Evolutionary conservation across 2,888 invertebrate genomes (phyloP).

Genomic region (Allacma fusca): DNA sequence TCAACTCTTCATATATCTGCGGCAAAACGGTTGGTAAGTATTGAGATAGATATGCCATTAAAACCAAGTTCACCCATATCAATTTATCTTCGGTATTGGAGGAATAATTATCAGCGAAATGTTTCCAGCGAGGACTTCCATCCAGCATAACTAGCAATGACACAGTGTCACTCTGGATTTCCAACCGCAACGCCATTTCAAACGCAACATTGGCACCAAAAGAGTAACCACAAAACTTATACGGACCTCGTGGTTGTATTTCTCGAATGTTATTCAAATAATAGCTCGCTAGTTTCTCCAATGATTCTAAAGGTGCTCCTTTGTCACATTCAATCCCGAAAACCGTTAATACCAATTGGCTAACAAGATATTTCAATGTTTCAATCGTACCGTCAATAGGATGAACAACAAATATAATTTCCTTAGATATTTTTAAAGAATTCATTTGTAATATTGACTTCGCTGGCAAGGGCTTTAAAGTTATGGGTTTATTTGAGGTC

Average conservation of each 20-base stretch:
- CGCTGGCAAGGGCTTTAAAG: too few species aligned
- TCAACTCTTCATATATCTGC: too few species aligned
- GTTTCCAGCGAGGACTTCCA: background rate
- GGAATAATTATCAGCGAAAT: background rate
- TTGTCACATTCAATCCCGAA: conserved; percentile 87
- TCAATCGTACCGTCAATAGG: conserved; percentile 88
- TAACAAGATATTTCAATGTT: conserved; percentile 76
- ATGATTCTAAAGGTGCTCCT: too few species aligned
- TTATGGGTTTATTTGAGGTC: too few species aligned
- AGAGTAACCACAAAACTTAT: background rate
- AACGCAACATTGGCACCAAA: background rate
- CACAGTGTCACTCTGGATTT: background rate
- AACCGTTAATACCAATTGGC: conserved; percentile 77
- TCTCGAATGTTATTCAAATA: conserved; percentile 67
- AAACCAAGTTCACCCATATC: background rate
- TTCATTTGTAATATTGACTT: conserved; percentile 72
- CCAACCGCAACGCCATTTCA: too few species aligned
- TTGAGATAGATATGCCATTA: background rate
- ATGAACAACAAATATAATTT: conserved; percentile 71
- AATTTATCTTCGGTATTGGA: background rate
- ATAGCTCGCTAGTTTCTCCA: conserved; percentile 77
- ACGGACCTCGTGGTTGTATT: background rate
- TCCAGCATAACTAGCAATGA: background rate
- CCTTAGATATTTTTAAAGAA: conserved; percentile 61
- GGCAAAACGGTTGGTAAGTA: too few species aligned